A percentile compares a stretch with the other conserved stretches of the same genome.
These are phyloP conservation scores for Donacobius atricapilla DNA, from an alignment of 2,113 vertebrate species.

Conservation along the genomic window DNA sequence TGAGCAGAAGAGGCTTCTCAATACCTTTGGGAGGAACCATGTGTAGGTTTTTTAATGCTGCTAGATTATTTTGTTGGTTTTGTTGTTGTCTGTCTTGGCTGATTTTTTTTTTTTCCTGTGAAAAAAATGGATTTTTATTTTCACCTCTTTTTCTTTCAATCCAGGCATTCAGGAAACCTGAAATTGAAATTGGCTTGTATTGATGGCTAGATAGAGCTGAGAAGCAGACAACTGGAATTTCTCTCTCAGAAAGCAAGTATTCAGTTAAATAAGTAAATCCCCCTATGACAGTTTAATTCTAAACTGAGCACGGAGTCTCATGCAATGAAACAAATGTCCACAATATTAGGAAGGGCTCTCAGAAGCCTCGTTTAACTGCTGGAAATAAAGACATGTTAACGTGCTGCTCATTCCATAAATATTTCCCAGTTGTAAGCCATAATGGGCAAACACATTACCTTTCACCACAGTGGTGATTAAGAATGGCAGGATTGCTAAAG, in stretches of 20 bases:
- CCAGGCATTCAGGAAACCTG: slow-evolving; percentile 49
- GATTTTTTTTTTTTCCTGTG: neutral
- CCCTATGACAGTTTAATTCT: slow-evolving; percentile 44
- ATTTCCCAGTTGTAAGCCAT: slow-evolving; percentile 10
- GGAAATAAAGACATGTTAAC: slow-evolving; percentile 1
- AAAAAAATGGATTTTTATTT: slow-evolving; percentile 34
- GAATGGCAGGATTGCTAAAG: neutral
- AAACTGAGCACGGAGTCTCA: neutral
- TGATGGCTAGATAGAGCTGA: slow-evolving; percentile 56
- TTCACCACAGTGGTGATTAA: neutral
- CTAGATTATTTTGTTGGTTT: neutral
- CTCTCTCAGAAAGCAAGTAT: slow-evolving; percentile 61
- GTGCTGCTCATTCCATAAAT: slow-evolving; percentile 10
- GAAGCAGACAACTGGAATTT: slow-evolving; percentile 51
- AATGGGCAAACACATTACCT: neutral
- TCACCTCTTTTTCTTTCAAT: slow-evolving; percentile 32
- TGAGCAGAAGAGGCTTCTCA: neutral
- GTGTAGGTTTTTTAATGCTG: neutral
- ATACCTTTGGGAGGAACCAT: neutral
- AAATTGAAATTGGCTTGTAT: slow-evolving; percentile 55
- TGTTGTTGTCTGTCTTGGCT: neutral
- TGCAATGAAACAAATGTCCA: slow-evolving; percentile 47
- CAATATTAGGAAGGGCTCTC: slow-evolving; percentile 9
- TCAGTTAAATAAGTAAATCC: slow-evolving; percentile 62
- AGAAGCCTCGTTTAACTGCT: slow-evolving; percentile 34